Evolutionary conservation across 2,797 vertebrate genomes (phyloP), one percentile per base, ranked within the genome.

Genomic region (Borostomias antarcticus): DNA sequence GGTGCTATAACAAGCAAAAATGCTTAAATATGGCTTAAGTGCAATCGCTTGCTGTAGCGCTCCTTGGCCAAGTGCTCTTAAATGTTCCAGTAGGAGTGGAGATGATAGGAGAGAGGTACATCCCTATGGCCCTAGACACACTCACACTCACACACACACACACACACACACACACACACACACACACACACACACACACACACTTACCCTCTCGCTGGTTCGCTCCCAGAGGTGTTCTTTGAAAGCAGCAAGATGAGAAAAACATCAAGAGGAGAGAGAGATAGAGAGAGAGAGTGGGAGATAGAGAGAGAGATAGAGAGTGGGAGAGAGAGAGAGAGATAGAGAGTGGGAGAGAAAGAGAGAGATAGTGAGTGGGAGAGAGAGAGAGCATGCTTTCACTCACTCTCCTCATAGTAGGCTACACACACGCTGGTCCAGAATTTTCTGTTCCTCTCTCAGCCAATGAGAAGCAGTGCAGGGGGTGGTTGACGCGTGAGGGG

Each of bases 361-460:
- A 63, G 61, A 52, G 30, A 5, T 25, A 52, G 30, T 10, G 1
- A 43, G 26, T 32, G 28, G 37, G 32, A 43, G 17, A 40, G 10
- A 43, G 37, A 40, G 50, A 64, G 51, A 62, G 40, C 5, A 21
- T 3, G 3, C n/a, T 45, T 28, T 57, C 48, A 53, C 35, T 52
- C 19, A 45, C 33, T 13, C 43, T 51, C 5, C 19, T 60, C 33
- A 48, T 57, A 63, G 37, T 30, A 28, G 19, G n/a, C 1, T 11
- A 23, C 23, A 26, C 40, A 45, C 25, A 17, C 1, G 26, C 43
- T 47, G 25, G 76, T 81, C 80, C 66, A 26, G 82, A 82, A 87
- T 88, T 82, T 87, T 82, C 79, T 37, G 54, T 73, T 82, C 81
- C 60, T 60, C 63, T 72, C 40, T 64, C 76, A 80, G 71, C 88